phyloP scores from a whole-genome alignment of 2,797 vertebrate species.

The Vultur gryphus region DNA sequence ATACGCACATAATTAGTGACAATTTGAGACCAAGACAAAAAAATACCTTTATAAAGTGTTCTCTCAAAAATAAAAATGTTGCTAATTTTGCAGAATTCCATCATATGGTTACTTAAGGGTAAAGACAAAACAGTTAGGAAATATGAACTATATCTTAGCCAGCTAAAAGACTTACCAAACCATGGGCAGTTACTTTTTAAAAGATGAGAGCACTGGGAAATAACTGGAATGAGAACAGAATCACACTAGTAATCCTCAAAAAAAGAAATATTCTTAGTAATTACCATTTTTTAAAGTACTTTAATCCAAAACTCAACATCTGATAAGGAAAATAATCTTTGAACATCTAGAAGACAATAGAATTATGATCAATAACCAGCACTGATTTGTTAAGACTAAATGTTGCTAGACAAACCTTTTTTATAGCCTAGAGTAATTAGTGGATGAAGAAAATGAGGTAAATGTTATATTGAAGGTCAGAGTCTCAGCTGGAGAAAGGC shows the following conservation, averaged over 20 bases:
- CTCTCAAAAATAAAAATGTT: not conserved
- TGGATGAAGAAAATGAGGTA: constrained; percentile 44
- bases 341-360: not conserved
- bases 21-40: not conserved
- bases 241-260: not conserved
- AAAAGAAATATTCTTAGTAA: not conserved
- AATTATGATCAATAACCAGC: not conserved
- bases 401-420: constrained; percentile 1
- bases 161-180: not conserved
- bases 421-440: constrained; percentile 28
- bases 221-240: not conserved
- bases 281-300: not conserved
- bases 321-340: constrained; percentile 14
- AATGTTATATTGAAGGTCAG: constrained; percentile 51
- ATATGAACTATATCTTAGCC: not conserved
- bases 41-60: not conserved
- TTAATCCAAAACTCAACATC: not conserved
- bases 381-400: not conserved
- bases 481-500: constrained; percentile 13
- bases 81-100: not conserved
- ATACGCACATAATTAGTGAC: not conserved
- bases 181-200: not conserved
- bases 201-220: not conserved
- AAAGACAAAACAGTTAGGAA: not conserved
- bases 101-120: not conserved